phyloP scores from a whole-genome alignment of 2,888 invertebrate genomes.

The Notodonta ziczac region DNA sequence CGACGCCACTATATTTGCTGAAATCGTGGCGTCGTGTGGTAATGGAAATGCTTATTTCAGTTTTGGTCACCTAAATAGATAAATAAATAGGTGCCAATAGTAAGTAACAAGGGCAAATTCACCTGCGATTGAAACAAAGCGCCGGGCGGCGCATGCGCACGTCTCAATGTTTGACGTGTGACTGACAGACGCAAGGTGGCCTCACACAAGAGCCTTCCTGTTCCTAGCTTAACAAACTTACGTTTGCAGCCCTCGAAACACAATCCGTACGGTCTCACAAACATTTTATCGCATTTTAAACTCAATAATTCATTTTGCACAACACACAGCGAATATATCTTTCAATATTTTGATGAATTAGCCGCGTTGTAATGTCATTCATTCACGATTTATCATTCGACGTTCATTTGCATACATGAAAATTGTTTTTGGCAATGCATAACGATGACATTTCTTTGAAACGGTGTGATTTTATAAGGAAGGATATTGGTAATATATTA shows the following conservation, averaged over 20 bases:
- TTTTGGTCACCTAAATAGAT: too few species aligned
- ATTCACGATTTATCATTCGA: constrained; percentile 40
- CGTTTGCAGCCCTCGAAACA: constrained; percentile 27
- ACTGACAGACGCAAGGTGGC: constrained; percentile 59
- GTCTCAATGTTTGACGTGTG: constrained; percentile 30
- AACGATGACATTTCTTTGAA: background rate
- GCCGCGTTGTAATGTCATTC: constrained; percentile 39
- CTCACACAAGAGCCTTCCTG: constrained; percentile 43
- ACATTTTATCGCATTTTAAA: constrained; percentile 13
- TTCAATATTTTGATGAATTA: constrained; percentile 51
- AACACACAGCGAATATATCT: constrained; percentile 39
- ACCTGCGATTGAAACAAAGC: constrained; percentile 43
- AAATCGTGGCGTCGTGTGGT: too few species aligned
- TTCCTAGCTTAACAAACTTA: constrained; percentile 30
- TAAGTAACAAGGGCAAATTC: constrained; percentile 27
- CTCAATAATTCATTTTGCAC: constrained; percentile 23
- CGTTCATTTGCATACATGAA: constrained; percentile 37
- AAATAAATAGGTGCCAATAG: constrained; percentile 7
- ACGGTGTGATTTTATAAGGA: background rate
- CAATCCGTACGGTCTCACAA: constrained; percentile 6
- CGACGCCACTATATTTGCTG: too few species aligned
- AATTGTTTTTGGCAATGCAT: constrained; percentile 26
- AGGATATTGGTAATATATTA: too few species aligned
- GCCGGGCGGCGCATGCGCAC: constrained; percentile 17
- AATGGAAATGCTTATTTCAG: too few species aligned